These are phyloP conservation scores for Dynastes grantii DNA, from an alignment of 2,888 invertebrate species.

Conservation along the genomic window DNA sequence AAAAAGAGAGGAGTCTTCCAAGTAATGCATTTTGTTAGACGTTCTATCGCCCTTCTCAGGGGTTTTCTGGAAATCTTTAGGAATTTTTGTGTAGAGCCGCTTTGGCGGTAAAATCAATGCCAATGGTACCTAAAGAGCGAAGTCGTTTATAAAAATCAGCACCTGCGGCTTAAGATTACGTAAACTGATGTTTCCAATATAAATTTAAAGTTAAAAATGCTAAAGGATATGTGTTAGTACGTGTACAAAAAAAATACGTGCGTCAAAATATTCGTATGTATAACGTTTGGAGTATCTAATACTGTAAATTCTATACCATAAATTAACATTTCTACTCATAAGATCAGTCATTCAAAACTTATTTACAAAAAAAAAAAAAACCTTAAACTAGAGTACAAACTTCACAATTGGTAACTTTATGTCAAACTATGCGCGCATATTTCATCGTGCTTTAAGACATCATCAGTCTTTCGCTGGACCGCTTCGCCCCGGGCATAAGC, in stretches of 20 bases:
- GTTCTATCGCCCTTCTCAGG: no score
- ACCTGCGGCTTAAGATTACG: no score
- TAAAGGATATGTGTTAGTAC: background rate
- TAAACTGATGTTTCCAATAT: no score
- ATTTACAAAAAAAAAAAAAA: slow-evolving; percentile 12
- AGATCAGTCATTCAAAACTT: slow-evolving; percentile 30
- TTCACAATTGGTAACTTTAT: slow-evolving; percentile 28
- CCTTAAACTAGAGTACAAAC: slow-evolving; percentile 1
- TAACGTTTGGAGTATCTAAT: background rate
- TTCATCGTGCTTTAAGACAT: slow-evolving; percentile 54
- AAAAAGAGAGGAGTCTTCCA: background rate
- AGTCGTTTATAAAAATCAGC: no score
- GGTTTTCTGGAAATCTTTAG: no score
- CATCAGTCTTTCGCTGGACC: slow-evolving; percentile 65
- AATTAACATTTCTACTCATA: background rate
- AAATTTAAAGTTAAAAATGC: no score
- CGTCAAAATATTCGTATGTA: background rate
- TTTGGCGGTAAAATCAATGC: no score
- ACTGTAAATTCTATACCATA: slow-evolving; percentile 8
- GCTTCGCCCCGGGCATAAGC: slow-evolving; percentile 64
- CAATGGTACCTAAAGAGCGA: no score
- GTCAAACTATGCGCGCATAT: background rate
- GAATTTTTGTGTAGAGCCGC: no score
- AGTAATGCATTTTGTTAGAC: no score
- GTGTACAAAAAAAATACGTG: background rate